Percentiles rank a stretch among this genome's conserved stretches.
phyloP scores from a whole-genome alignment of 2,113 vertebrate genomes.

The Actenoides lindsayi region DNA sequence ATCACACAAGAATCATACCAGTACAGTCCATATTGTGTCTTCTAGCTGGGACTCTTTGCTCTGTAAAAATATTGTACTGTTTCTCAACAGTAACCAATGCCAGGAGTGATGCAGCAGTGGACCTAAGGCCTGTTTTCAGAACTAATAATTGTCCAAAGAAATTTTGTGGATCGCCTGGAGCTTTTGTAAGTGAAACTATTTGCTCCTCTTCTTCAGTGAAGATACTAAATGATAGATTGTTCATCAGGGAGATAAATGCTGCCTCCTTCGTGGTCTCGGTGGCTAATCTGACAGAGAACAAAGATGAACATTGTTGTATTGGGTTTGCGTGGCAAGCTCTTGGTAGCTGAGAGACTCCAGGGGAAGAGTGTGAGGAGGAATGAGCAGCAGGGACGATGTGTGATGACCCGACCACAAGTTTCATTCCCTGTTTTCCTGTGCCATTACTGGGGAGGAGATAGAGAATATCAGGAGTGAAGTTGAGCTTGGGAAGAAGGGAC shows the following conservation, averaged over 20 bases:
- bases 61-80: background rate
- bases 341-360: background rate
- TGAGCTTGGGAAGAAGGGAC: background rate
- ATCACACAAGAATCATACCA: background rate
- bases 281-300: background rate
- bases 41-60: background rate
- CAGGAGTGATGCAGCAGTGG: background rate
- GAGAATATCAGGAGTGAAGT: background rate
- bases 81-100: background rate
- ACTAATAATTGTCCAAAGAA: background rate
- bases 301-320: background rate
- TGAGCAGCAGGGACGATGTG: rapidly evolving
- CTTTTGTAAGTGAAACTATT: background rate
- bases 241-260: background rate
- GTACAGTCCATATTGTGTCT: background rate
- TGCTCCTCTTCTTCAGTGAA: background rate
- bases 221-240: background rate
- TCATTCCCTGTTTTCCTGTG: rapidly evolving
- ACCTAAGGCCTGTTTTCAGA: background rate
- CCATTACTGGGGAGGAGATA: background rate
- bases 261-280: background rate
- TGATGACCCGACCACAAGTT: background rate
- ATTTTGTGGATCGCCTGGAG: background rate
- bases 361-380: background rate
- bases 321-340: background rate